A percentile compares a stretch with the other conserved stretches of the same genome.
These are phyloP conservation scores for Serripes groenlandicus DNA, from an alignment of 2,888 invertebrate species.

Conservation along the genomic window DNA sequence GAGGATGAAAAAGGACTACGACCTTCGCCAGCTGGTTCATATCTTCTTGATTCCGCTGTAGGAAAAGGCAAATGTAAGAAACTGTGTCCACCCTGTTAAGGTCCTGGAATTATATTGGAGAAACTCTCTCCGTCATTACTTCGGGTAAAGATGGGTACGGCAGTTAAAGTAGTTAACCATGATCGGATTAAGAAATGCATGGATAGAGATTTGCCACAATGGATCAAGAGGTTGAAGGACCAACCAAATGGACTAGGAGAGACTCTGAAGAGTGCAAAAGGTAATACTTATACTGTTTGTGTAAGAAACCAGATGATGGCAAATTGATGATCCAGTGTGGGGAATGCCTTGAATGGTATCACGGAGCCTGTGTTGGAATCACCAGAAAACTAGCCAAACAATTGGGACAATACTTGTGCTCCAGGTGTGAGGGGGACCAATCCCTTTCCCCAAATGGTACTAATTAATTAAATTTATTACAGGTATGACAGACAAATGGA, in stretches of 20 bases:
- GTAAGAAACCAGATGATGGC: neutral
- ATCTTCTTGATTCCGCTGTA: constrained; percentile 23
- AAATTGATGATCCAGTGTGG: neutral
- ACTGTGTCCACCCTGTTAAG: constrained; percentile 46
- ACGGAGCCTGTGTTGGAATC: neutral
- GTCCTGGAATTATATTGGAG: constrained; percentile 38
- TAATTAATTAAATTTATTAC: neutral
- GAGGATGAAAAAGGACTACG: constrained; percentile 37
- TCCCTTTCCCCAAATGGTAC: neutral
- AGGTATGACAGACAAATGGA: neutral
- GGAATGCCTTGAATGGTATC: neutral
- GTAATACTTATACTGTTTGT: neutral
- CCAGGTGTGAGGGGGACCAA: neutral
- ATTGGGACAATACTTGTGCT: neutral
- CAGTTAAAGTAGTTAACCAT: neutral
- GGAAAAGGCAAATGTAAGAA: constrained; percentile 22
- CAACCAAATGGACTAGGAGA: neutral
- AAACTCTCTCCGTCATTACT: constrained; percentile 42
- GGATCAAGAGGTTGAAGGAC: neutral
- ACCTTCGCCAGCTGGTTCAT: constrained; percentile 2
- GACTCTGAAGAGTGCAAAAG: neutral
- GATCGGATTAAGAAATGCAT: neutral
- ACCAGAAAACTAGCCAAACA: neutral
- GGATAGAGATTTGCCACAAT: neutral
- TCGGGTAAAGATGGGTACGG: constrained; percentile 21